A percentile compares a stretch with the other conserved stretches of the same genome.
Evolutionary conservation across 2,797 vertebrate species (phyloP).

Genomic region (Pogoniulus pusillus): DNA sequence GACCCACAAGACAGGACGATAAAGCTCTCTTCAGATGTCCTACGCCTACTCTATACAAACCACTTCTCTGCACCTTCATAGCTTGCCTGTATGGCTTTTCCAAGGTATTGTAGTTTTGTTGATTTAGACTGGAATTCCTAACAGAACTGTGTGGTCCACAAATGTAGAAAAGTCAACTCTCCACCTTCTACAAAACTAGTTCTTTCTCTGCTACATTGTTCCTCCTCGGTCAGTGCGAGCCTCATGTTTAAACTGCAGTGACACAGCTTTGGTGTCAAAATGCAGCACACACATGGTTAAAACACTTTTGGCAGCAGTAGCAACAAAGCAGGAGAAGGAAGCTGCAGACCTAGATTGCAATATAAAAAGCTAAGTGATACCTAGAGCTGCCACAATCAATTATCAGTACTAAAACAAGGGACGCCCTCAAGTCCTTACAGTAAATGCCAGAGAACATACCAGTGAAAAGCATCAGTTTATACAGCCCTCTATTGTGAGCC

Average conservation of each 20-base stretch:
- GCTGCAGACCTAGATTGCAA: neutral
- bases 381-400: neutral
- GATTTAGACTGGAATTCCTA: neutral
- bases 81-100: neutral
- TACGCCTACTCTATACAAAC: neutral
- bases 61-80: neutral
- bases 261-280: neutral
- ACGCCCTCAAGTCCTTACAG: neutral
- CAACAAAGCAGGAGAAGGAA: neutral
- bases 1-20: neutral
- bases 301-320: neutral
- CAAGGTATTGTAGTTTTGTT: neutral
- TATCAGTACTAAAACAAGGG: neutral
- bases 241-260: neutral
- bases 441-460: neutral
- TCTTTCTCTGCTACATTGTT: neutral
- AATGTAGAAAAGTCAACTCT: neutral
- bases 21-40: neutral
- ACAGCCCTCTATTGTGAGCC: fast-evolving
- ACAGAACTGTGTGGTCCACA: neutral
- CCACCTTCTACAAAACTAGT: neutral
- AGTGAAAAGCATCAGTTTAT: neutral
- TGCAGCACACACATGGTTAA: fast-evolving
- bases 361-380: neutral
- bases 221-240: fast-evolving